Evolutionary conservation across 2,888 invertebrate species (phyloP).

Genomic region (Reticulitermes lucifugus): DNA sequence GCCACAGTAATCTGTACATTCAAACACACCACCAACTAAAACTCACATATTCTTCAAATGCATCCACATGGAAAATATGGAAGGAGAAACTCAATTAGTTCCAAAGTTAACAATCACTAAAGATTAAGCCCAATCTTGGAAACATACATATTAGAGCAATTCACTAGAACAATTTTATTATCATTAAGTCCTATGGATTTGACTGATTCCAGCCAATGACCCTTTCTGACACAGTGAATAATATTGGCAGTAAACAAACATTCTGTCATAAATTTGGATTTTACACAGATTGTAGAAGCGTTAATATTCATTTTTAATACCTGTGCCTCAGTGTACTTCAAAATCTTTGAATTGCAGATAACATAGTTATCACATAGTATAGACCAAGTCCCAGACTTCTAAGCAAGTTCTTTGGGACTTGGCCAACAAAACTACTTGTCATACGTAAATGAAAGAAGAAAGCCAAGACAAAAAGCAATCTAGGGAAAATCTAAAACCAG

Average conservation of each 20-base stretch:
- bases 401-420: slow-evolving; percentile 8
- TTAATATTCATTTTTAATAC: slow-evolving; percentile 34
- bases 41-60: slow-evolving; percentile 37
- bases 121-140: slow-evolving; percentile 44
- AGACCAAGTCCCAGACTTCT: slow-evolving; percentile 4
- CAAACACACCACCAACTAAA: slow-evolving; percentile 44
- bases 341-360: slow-evolving; percentile 26
- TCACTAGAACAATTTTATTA: slow-evolving; percentile 43
- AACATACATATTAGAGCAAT: slow-evolving; percentile 33
- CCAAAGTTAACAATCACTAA: slow-evolving; percentile 45
- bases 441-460: slow-evolving; percentile 44
- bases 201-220: slow-evolving; percentile 34
- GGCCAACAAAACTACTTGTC: slow-evolving; percentile 36
- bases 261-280: slow-evolving; percentile 36
- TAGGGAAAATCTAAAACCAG: slow-evolving; percentile 51
- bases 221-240: slow-evolving; percentile 40
- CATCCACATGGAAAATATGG: slow-evolving; percentile 46
- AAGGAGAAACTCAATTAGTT: slow-evolving; percentile 44
- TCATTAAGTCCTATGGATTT: slow-evolving; percentile 42
- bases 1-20: slow-evolving; percentile 44
- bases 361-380: slow-evolving; percentile 7
- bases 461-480: slow-evolving; percentile 49
- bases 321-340: slow-evolving; percentile 25
- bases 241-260: slow-evolving; percentile 42
- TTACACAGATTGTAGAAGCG: slow-evolving; percentile 34